Evolutionary conservation across 2,113 vertebrate species (phyloP).

Genomic region (Pogona vitticeps): DNA sequence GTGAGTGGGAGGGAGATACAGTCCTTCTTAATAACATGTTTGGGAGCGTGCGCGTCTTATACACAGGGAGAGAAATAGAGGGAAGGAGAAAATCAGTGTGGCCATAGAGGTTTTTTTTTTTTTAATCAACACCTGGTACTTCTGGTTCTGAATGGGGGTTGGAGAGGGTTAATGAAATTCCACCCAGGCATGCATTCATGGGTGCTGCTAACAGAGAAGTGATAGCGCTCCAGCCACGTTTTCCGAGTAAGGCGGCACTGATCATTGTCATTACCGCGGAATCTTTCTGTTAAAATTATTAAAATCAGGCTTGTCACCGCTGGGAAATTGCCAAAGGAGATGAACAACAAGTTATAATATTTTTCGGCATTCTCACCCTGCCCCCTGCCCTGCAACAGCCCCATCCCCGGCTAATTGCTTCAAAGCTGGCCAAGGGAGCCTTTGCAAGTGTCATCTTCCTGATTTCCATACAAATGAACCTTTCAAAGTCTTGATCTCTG

Average conservation of each 20-base stretch:
- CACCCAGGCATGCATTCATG: neutral
- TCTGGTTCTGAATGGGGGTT: neutral
- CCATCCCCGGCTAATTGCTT: slow-evolving; percentile 50
- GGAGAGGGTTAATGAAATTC: neutral
- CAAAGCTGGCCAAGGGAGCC: slow-evolving; percentile 57
- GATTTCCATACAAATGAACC: slow-evolving; percentile 52
- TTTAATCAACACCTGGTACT: too few relatives aligned
- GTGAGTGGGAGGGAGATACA: too few relatives aligned
- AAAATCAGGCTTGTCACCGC: neutral
- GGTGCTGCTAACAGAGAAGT: neutral
- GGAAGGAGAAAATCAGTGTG: fast-evolving
- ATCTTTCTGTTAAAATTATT: slow-evolving; percentile 13
- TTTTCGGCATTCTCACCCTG: neutral
- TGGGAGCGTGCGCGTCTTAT: neutral
- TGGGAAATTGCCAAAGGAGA: slow-evolving; percentile 3
- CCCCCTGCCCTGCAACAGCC: slow-evolving; percentile 1
- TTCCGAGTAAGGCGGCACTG: neutral
- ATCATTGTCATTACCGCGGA: neutral
- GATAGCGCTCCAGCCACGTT: neutral
- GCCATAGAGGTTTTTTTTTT: too few relatives aligned
- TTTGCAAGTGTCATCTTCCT: slow-evolving; percentile 12
- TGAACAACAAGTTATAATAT: slow-evolving; percentile 28
- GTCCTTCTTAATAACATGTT: neutral
- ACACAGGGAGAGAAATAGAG: slow-evolving; percentile 1
- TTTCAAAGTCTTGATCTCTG: slow-evolving; percentile 43